Base-by-base conservation (phyloP, 2,113 vertebrate species). In the Machaerirhynchus nigripectus region DNA sequence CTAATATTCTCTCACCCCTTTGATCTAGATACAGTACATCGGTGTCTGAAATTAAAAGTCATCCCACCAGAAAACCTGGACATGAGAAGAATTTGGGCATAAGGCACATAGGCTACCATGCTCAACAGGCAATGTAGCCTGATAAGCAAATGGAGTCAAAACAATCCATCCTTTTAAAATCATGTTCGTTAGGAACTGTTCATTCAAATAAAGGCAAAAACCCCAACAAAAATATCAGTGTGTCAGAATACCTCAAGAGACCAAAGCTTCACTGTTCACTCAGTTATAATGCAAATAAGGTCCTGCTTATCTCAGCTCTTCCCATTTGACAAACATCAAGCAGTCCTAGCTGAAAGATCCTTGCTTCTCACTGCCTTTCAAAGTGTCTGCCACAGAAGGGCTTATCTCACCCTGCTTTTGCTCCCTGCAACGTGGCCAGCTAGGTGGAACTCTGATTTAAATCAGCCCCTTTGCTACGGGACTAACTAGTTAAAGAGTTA, bases 291-390 rank as follows among this genome's bases (percentile, higher is more conserved):
- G 52, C 26, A 92, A 96, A 71, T 23, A 67, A 52, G 35, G 28
- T 80, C 21, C 44, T 63, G 47, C 60, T 97, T 95, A 92, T 96
- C 93, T 96, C 85, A 60, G 63, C 31, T 93, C 52, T 95, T 88
- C 37, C 52, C 44, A 26, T 63, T 89, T 86, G 83, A 90, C 70
- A 93, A 93, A 74, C n/a, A 75, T 77, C 68, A 69, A 85, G 79
- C 59, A 78, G 23, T 24, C n/a, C 27, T 18, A 44, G 68, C 63
- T 84, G 79, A 91, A 80, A 84, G 68, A 78, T 40, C 39, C 26
- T 83, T 67, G 30, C 21, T 84, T 85, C 56, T 83, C 73, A 35
- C 44, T 71, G 44, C 24, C 44, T 90, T 90, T 90, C 79, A 80
- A 87, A 90, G 55, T 31, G n/a, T 64, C 52, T 93, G 49, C 49